These are phyloP conservation scores for Drosophila sucinea DNA, from an alignment of 1,140 invertebrate species.

Conservation along the genomic window DNA sequence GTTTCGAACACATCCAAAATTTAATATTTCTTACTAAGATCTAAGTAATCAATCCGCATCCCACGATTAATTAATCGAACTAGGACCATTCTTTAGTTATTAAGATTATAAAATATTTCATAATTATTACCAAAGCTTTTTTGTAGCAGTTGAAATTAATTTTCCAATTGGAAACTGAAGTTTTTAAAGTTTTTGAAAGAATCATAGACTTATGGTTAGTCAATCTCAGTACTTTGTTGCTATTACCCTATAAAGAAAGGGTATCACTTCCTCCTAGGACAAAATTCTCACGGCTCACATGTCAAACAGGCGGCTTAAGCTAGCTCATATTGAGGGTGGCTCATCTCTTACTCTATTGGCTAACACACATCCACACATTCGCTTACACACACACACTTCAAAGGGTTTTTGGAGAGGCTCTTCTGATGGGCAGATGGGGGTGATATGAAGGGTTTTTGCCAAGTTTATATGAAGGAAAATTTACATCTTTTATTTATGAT, in stretches of 20 bases:
- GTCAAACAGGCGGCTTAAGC: slow-evolving; percentile 16
- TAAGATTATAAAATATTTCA: no score
- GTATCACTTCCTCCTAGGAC: slow-evolving; percentile 2
- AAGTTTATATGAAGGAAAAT: slow-evolving; percentile 44
- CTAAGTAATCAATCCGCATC: no score
- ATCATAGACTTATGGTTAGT: no score
- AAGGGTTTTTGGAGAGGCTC: slow-evolving; percentile 39
- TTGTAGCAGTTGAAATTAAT: no score
- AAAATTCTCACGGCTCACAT: slow-evolving; percentile 17
- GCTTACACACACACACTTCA: slow-evolving; percentile 43
- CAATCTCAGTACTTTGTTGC: no score
- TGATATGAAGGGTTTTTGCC: slow-evolving; percentile 15
- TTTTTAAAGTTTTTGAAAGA: no score
- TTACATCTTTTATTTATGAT: slow-evolving; percentile 76
- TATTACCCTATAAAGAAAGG: background rate
- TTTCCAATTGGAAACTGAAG: no score
- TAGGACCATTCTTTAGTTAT: no score
- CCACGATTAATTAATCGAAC: no score
- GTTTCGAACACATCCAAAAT: no score
- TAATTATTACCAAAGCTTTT: no score
- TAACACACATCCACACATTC: slow-evolving; percentile 2
- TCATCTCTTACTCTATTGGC: slow-evolving; percentile 12
- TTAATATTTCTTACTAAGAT: no score
- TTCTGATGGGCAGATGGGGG: slow-evolving; percentile 17
- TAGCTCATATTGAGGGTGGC: slow-evolving; percentile 19